phyloP scores from a whole-genome alignment of 1,140 invertebrate species.

The Parasteatoda tepidariorum region DNA sequence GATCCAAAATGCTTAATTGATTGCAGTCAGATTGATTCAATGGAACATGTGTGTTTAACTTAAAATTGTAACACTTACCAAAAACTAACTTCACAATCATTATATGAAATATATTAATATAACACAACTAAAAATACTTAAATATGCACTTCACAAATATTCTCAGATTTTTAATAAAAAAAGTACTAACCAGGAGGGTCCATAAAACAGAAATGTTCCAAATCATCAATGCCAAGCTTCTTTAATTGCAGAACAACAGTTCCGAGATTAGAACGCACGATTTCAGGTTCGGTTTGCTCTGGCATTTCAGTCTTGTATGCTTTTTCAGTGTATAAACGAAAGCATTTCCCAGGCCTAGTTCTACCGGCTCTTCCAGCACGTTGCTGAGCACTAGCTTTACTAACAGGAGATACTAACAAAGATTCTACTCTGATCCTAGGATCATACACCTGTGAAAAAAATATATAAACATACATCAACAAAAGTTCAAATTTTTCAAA shows the following conservation, averaged over 20 bases:
- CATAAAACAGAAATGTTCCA: slow-evolving; percentile 99
- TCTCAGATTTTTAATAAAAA: neutral
- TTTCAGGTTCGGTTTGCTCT: slow-evolving; percentile 99
- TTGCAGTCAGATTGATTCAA: no score
- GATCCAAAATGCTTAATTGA: no score
- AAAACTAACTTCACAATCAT: no score
- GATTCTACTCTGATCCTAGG: slow-evolving; percentile 97
- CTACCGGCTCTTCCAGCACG: slow-evolving; percentile 96
- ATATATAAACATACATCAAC: neutral
- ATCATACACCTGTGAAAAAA: slow-evolving; percentile 84
- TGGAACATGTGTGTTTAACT: no score
- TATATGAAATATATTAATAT: no score
- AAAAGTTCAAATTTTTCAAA: neutral
- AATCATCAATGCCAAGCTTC: slow-evolving; percentile 98
- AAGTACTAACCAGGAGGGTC: slow-evolving; percentile 84
- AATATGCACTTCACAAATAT: no score
- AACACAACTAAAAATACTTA: no score
- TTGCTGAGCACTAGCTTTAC: slow-evolving; percentile 99
- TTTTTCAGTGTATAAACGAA: slow-evolving; percentile 98
- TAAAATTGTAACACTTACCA: no score
- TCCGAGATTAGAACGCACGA: slow-evolving; percentile 95
- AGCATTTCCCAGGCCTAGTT: slow-evolving; percentile 97
- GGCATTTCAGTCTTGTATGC: slow-evolving; percentile 99
- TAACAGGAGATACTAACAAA: slow-evolving; percentile 96
- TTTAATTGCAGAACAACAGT: slow-evolving; percentile 98